Conservation (phyloP, 2,888 invertebrate genomes). For the Heliothis peltigera region DNA sequence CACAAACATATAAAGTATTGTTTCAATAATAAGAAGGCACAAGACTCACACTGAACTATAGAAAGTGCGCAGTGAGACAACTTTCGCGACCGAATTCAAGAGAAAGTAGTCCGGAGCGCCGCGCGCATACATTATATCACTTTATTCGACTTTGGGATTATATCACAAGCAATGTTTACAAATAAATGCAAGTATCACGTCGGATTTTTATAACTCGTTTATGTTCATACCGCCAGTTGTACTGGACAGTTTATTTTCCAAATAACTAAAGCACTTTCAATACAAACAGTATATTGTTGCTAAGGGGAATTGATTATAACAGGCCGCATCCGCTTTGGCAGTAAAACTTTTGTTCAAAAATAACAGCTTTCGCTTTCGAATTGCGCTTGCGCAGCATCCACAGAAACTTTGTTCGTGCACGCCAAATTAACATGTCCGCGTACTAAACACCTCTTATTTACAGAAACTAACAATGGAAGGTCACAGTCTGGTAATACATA, state of each 20-base stretch:
- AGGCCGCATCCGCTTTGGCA: conserved; percentile 63
- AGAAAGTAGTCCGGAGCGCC: conserved; percentile 87
- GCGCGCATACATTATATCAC: conserved; percentile 88
- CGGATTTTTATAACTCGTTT: conserved; percentile 52
- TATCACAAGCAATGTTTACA: conserved; percentile 77
- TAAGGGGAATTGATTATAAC: conserved; percentile 70
- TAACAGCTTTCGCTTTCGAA: conserved; percentile 82
- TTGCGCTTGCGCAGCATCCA: conserved; percentile 74
- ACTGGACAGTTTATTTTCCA: conserved; percentile 29
- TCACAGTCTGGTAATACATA: conserved; percentile 77
- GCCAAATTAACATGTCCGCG: conserved; percentile 84
- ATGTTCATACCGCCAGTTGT: conserved; percentile 21
- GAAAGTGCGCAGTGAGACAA: conserved; percentile 87
- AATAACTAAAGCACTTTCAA: conserved; percentile 66
- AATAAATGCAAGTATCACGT: conserved; percentile 58
- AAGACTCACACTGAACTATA: conserved; percentile 82
- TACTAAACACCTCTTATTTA: conserved; percentile 84
- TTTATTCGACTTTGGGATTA: conserved; percentile 83
- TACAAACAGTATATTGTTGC: conserved; percentile 61
- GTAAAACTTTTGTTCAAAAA: conserved; percentile 73
- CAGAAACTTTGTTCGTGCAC: conserved; percentile 77
- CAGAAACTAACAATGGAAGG: conserved; percentile 86
- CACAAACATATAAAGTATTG: conserved; percentile 42
- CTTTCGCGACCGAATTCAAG: conserved; percentile 90
- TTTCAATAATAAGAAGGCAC: conserved; percentile 63